Evolutionary conservation across 1,140 invertebrate species (phyloP), one percentile per base, ranked within the genome.

Genomic region (Capitella teleta): DNA sequence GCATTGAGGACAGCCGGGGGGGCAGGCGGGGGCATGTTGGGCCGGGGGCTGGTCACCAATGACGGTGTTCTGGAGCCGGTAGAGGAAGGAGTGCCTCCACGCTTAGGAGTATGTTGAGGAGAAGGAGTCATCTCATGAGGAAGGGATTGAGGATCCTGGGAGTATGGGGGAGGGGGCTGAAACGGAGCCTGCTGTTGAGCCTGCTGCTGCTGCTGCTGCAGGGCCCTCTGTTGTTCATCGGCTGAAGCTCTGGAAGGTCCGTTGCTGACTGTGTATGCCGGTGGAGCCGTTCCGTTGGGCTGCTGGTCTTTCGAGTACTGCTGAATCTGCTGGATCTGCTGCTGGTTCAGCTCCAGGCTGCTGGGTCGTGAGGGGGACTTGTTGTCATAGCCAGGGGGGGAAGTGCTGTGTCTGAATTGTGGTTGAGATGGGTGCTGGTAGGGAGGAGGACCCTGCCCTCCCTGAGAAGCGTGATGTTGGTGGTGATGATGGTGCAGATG

Each of bases 1-100:
- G 28, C 82, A 82, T 18, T 81, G 83, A 62, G 79, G 78, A 51
- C 76, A 74, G 57, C 77, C 72, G 41, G 82, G 80, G 47, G 67
- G 23, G 55, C 58, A 26, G 59, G 68, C 26, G 62, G 70, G 30
- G 60, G 80, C 74, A 57, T 57, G 5, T 53, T 54, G 21, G 68
- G 68, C 8, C 66, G 57, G 36, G 60, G 56, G 61, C 23, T 25
- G 23, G 42, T 47, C 24, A 25, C 36, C 21, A 53, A 26, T 47
- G 54, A 18, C 48, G 57, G 21, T 40, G 45, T 30, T 38, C 40
- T 16, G 50, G 42, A 37, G 59, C 57, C 44, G 55, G 62, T 28
- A 30, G 42, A 54, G 18, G 16, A 48, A n/a, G 51, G 28, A 26
- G 46, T 55, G 40, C 21, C 25, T 10, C 8, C 42, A 2, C 16